Percentiles rank a stretch among this genome's conserved stretches.
Conservation (phyloP, 2,888 invertebrate species). For the Ernsta delagoae region DNA sequence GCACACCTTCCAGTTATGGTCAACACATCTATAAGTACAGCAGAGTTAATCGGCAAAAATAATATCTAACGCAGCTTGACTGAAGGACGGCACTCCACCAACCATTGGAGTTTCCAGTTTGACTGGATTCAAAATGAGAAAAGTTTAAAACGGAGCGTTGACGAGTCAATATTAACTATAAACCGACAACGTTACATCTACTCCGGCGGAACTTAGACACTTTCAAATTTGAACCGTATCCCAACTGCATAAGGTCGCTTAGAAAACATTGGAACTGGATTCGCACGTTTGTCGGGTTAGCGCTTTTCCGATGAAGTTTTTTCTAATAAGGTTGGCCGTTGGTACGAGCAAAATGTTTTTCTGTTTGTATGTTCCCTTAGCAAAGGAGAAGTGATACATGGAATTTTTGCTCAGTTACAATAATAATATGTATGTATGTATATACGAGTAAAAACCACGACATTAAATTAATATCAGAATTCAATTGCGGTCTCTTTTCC, state of each 20-base stretch:
- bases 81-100: constrained; percentile 46
- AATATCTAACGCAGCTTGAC: constrained; percentile 49
- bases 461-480: too few relatives aligned
- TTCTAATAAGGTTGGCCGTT: constrained; percentile 69
- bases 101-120: constrained; percentile 55
- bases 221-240: constrained; percentile 40
- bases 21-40: not conserved
- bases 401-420: constrained; percentile 18
- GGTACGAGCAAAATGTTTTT: constrained; percentile 33
- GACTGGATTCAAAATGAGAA: constrained; percentile 79
- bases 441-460: too few relatives aligned
- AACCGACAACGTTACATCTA: constrained; percentile 55
- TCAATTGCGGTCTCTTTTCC: too few relatives aligned
- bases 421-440: too few relatives aligned
- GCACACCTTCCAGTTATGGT: not conserved
- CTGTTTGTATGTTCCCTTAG: constrained; percentile 28
- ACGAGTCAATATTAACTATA: constrained; percentile 82
- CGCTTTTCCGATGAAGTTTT: constrained; percentile 75
- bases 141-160: constrained; percentile 79
- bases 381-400: constrained; percentile 20
- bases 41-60: constrained; percentile 39
- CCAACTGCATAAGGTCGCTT: not conserved
- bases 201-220: constrained; percentile 33
- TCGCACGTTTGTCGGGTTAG: constrained; percentile 38
- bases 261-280: not conserved